Conservation (phyloP, 2,888 invertebrate species). For the Yponomeuta sedellus region DNA sequence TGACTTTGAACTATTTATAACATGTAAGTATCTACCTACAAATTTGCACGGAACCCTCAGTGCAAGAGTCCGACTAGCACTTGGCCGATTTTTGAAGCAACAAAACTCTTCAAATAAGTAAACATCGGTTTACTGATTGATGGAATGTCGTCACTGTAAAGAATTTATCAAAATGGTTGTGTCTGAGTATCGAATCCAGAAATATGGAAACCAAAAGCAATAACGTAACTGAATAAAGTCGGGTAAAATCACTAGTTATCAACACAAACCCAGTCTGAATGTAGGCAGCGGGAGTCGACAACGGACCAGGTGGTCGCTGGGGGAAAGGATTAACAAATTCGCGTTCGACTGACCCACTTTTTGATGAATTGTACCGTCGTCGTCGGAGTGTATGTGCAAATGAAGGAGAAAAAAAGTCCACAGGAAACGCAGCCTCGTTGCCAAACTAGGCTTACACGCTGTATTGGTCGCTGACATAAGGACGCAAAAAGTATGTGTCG, state of each 20-base stretch:
- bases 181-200: neutral
- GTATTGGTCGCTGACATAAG: neutral
- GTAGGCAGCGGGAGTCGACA: neutral
- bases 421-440: no score
- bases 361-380: neutral
- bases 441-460: no score
- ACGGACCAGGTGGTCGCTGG: constrained; percentile 19
- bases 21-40: no score
- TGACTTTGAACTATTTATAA: no score
- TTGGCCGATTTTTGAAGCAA: no score
- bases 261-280: neutral
- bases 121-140: no score
- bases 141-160: no score
- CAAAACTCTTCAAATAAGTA: no score
- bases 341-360: constrained; percentile 24
- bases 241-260: neutral
- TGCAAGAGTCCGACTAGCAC: no score
- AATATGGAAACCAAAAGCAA: neutral
- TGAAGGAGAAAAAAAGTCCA: neutral
- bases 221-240: neutral
- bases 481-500: no score
- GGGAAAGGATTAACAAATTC: constrained; percentile 8
- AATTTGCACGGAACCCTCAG: no score
- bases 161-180: no score
- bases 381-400: neutral